These are phyloP conservation scores for Asobara japonica DNA, from an alignment of 1,140 invertebrate genomes.

Conservation along the genomic window DNA sequence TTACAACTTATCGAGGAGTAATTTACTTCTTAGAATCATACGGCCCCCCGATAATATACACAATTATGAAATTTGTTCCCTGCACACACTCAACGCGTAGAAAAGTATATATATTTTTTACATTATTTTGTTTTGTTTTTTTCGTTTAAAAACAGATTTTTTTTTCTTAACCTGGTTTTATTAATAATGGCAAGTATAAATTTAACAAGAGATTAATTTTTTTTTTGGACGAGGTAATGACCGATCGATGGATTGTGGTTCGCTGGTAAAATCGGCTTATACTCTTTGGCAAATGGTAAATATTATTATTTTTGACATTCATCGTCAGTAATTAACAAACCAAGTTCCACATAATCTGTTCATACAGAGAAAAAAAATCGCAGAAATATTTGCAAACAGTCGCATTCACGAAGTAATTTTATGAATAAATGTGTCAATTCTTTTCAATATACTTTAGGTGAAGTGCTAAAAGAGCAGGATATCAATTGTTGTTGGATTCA, in stretches of 20 bases:
- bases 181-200: constrained; percentile 22
- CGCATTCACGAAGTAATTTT: too few relatives aligned
- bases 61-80: constrained; percentile 56
- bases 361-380: too few relatives aligned
- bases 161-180: constrained; percentile 19
- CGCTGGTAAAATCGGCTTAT: not conserved
- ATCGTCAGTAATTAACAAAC: constrained; percentile 1
- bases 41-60: constrained; percentile 39
- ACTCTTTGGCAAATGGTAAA: too few relatives aligned
- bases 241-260: not conserved
- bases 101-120: constrained; percentile 39
- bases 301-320: constrained; percentile 5
- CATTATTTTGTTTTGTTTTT: constrained; percentile 2
- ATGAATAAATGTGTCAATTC: too few relatives aligned
- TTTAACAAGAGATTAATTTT: constrained; percentile 13
- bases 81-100: constrained; percentile 52
- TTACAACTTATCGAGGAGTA: not conserved
- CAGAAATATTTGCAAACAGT: too few relatives aligned
- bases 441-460: too few relatives aligned
- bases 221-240: not conserved
- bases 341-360: not conserved
- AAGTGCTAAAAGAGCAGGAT: too few relatives aligned
- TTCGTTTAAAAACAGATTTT: constrained; percentile 37
- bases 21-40: constrained; percentile 34
- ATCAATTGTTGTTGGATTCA: too few relatives aligned